Evolutionary conservation across 2,113 vertebrate genomes (phyloP), one percentile per base, ranked within the genome.

Genomic region (Psittacula cyanocephala): DNA sequence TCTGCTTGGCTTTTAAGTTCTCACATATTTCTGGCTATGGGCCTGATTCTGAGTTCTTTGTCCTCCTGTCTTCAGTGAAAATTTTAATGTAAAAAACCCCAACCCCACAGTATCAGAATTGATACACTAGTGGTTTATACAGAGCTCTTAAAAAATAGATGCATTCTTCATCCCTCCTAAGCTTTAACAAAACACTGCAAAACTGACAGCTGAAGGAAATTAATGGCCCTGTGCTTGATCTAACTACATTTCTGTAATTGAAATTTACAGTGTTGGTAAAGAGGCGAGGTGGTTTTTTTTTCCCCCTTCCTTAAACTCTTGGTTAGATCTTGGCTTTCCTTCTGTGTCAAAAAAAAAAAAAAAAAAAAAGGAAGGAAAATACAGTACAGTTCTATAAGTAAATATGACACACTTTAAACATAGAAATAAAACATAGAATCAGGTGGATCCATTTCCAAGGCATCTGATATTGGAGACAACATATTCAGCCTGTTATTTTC

Each of bases 1-100:
- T 95, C 87, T 91, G 87, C 92, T 95, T 96, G 93, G 75, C 89
- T 96, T 97, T 95, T 96, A 95, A 97, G 95, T 96, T 93, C 74
- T 89, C 49, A 31, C 67, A 55, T 76, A 50, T 91, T 96, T 91
- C 93, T 96, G 88, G 83, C 80, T 89, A 57, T 29, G 70, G 82
- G 44, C 53, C 83, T 80, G 81, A 94, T 81, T 75, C 77, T 2
- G 86, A 80, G 39, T n/a, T 81, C 43, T 88, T 95, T 94, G 92
- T 94, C 91, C 70, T 94, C 77, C 2, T 55, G 37, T 12, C 41
- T 79, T 65, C 69, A 62, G 37, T 35, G 53, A 46, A 86, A 92
- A 91, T 72, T 79, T 71, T 71, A 53, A 57, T 39, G 44, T 31
- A 17, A 84, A 86, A 91, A 60, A 50, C 2, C 6, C 9, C 23